Evolutionary conservation across 2,888 invertebrate genomes (phyloP), one percentile per base, ranked within the genome.

Genomic region (Junonia oenone): DNA sequence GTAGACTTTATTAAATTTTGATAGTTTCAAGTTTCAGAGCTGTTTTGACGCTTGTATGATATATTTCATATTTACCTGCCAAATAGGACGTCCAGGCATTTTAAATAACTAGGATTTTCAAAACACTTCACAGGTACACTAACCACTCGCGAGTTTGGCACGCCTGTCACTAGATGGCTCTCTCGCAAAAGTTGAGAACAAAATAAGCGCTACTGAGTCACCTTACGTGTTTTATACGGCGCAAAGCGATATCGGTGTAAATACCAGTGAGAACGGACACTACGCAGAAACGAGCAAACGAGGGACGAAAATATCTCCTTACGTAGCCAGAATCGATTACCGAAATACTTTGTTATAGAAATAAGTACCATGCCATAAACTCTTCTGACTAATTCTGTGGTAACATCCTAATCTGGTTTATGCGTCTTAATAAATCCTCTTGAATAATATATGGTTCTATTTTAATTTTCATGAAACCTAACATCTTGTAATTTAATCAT

Each of bases 11-110:
- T 13, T 9, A 6, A n/a, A 13, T 22, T 22, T 22, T 43, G 19
- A 19, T 13, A 13, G 2, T n/a, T 26, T 26, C 6, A 4, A 26
- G 11, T 43, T 13, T 40, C n/a, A n/a, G n/a, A n/a, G n/a, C 8
- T 43, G 11, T n/a, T 22, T 26, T n/a, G 1, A 26, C 1, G 2
- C 6, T 31, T 14, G 15, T 1, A 17, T 22, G 11, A 19, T 14
- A 14, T 19, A 45, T 9, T 15, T 33, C 13, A 11, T 38, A 56
- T 67, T 87, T 81, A 94, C 94, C 92, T 94, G 94, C 94, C 94
- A 94, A 81, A 94, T 90, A 64, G 94, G 94, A 91, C 94, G 94
- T 91, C 94, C 94, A 84, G 94, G 94, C 94, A 94, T 94, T 84
- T 92, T 66, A 60, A 64, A 63, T 58, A 65, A 61, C 58, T 55